Base-by-base conservation (phyloP, 2,888 invertebrate species). In the Metellina segmentata region DNA sequence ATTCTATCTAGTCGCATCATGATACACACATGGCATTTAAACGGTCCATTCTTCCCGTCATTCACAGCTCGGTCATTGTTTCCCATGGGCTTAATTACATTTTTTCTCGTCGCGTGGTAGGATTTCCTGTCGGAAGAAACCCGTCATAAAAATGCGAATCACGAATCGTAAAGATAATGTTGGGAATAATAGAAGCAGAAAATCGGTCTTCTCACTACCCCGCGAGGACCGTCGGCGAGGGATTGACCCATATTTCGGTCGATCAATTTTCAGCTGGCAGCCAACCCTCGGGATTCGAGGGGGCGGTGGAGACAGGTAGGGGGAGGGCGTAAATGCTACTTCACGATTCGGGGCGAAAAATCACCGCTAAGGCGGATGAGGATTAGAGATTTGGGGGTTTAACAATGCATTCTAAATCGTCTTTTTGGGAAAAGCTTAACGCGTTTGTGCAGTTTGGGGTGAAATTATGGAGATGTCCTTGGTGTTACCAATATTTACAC, bases 181-280 rank as follows among this genome's bases (percentile, higher is more conserved):
- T 52, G 83, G 53, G 49, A 74, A 74, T 11, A 53, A 74, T n/a
- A 74, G 83, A 74, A 74, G 49, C 72, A 53, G 69, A 69, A 85
- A 85, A 85, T 61, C 75, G 61, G 75, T 85, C 85, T 85, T 74
- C 75, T 72, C 83, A 13, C 53, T 7, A 74, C 69, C 49, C 61
- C n/a, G 48, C 72, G 70, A 81, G 61, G 48, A 49, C 70, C 53
- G 71, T 51, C 82, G 72, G 49, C 74, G 20, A 52, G 20, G 78
- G 86, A 86, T 86, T 86, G 86, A 86, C 86, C 86, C 86, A 86
- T 86, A 86, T 86, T 86, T 70, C 70, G 70, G 49, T 78, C 86
- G 86, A 86, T 86, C 86, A 86, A 86, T 86, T 83, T 78, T 75
- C 86, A 78, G 53, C 51, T 86, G 86, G 78, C 86, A 77, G 51